Evolutionary conservation across 2,113 vertebrate species (phyloP), one percentile per base, ranked within the genome.

Genomic region (Platysteira castanea): DNA sequence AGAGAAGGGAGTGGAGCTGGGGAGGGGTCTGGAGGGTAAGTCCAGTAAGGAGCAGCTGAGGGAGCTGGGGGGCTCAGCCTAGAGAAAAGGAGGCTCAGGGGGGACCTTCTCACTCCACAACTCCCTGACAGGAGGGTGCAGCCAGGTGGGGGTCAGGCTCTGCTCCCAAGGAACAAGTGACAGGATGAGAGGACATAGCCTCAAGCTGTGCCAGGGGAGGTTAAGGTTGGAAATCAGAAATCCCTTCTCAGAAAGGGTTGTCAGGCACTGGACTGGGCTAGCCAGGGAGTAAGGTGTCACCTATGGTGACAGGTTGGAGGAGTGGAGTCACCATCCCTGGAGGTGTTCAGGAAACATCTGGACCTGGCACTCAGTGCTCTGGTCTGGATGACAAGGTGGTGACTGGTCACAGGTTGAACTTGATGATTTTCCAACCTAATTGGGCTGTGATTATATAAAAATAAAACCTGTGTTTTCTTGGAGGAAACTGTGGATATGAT

Each of bases 311-410:
- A 41, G 41, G 41, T 41, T 41, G 41, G 41, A 41, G 41, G 41
- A 41, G 2, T 30, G 33, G 33, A 39, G 37, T n/a, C 39, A 20
- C 37, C 3, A 2, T 15, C 23, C n/a, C 44, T 44, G 60, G 27
- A n/a, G 39, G 60, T 6, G 5, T 60, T n/a, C 33, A 17, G 0
- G 53, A 28, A 82, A 21, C 0, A 0, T 15, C 59, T 30, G 76
- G 47, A 53, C 3, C 15, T 33, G 23, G 19, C 11, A 8, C 17
- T 80, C 42, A 42, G 49, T 30, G 56, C 57, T 56, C 24, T 63
- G 65, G 3, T 26, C 26, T 44, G 44, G 12, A 11, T 67, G 33
- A 11, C 37, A 24, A 4, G 6, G 41, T 61, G n/a, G 3, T 15
- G 47, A 9, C 4, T 10, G 2, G 18, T 49, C 47, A 19, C n/a